Evolutionary conservation across 2,888 invertebrate genomes (phyloP), one percentile per base, ranked within the genome.

Genomic region (Caenorhabditis imperialis): DNA sequence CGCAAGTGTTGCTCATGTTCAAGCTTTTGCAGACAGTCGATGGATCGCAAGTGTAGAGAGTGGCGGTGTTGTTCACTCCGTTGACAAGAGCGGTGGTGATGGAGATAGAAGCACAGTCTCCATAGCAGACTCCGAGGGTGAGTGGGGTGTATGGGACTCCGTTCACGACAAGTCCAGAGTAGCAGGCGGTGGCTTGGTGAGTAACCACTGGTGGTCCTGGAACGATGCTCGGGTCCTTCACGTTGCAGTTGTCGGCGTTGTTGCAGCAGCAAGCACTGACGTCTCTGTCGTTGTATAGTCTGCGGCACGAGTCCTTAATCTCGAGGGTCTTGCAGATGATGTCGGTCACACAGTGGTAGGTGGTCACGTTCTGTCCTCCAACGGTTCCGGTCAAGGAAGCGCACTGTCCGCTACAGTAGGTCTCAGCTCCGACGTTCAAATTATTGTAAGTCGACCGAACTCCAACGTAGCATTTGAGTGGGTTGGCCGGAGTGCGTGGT

Each of bases 211-310:
- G n/a, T 42, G 61, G 67, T 48, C 58, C 63, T 23, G 22, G 35
- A 47, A 57, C 42, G 42, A 54, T 60, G 10, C 70, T 70, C 33
- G 60, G 48, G n/a, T 75, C 63, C n/a, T n/a, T n/a, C 20, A 76
- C 62, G 65, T 81, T 81, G 50, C 81, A 81, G 75, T 77, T 73
- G 69, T 79, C 54, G 37, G 51, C 65, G 54, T 75, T 77, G 58
- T 79, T 62, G 40, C 81, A 81, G 63, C 81, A 81, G 55, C 81
- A 81, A 71, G 74, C 78, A 10, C 40, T 65, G 37, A 80, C 50
- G 23, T 48, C 42, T 27, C 60, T 45, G 23, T 78, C 76, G 20
- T 33, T 22, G 4, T 37, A 45, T 37, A 80, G 27, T 6, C 70
- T 53, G 40, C 48, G 48, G 40, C 80, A 80, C 33, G 47, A 67